Evolutionary conservation across 2,888 invertebrate genomes (phyloP).

Genomic region (Diploptera punctata): DNA sequence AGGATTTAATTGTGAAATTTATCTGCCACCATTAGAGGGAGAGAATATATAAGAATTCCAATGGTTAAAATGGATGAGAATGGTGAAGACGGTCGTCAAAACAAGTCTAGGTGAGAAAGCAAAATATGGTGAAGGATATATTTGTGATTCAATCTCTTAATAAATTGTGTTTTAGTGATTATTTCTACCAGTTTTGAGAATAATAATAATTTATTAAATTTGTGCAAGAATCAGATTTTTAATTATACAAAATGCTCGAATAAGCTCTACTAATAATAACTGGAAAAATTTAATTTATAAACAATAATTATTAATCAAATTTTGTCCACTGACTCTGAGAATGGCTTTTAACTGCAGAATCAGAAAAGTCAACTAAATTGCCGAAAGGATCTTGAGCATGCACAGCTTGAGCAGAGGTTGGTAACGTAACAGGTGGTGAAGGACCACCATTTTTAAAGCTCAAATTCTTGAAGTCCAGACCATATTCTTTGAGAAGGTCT

Average conservation of each 20-base stretch:
- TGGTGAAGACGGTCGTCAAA: too few species aligned
- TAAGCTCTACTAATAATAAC: neutral
- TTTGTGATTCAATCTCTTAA: too few species aligned
- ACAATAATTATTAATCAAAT: conserved; percentile 56
- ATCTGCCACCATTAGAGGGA: too few species aligned
- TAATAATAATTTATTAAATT: neutral
- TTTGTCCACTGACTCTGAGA: conserved; percentile 65
- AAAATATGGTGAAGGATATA: too few species aligned
- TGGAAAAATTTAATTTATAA: neutral
- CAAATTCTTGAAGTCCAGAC: conserved; percentile 70
- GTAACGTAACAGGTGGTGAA: conserved; percentile 34
- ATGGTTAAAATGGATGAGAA: too few species aligned
- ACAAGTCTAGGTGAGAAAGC: too few species aligned
- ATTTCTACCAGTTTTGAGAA: too few species aligned
- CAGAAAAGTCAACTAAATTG: conserved; percentile 27
- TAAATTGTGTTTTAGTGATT: too few species aligned
- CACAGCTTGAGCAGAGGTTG: conserved; percentile 39
- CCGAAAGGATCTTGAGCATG: conserved; percentile 45
- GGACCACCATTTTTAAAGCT: conserved; percentile 43
- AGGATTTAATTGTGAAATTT: too few species aligned
- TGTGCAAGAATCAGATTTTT: neutral
- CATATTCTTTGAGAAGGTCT: conserved; percentile 75
- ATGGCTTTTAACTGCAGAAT: conserved; percentile 51
- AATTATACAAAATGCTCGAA: neutral
- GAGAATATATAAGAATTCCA: too few species aligned